Evolutionary conservation across 2,797 vertebrate species (phyloP).

Genomic region (Hybognathus amarus): DNA sequence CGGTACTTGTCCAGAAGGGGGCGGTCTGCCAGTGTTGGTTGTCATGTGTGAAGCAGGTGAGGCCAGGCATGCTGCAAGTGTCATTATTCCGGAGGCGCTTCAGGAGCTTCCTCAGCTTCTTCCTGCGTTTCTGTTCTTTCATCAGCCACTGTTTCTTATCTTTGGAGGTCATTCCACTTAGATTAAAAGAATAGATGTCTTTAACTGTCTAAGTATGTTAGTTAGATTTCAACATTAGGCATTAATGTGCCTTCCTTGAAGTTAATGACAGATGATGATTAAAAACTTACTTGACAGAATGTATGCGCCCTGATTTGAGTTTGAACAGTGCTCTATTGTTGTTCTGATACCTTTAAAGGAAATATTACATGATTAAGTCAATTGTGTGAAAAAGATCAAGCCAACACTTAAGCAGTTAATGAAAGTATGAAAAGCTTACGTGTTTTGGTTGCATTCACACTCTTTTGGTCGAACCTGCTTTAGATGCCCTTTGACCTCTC

Average conservation of each 20-base stretch:
- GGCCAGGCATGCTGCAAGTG: slow-evolving; percentile 98
- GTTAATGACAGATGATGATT: neutral
- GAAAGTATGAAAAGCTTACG: slow-evolving; percentile 74
- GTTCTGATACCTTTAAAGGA: slow-evolving; percentile 77
- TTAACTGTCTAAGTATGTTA: neutral
- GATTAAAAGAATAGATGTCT: neutral
- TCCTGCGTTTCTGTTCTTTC: slow-evolving; percentile 92
- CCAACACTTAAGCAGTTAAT: slow-evolving; percentile 4
- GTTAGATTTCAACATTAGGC: neutral
- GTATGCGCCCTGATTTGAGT: slow-evolving; percentile 77
- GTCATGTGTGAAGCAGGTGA: slow-evolving; percentile 98
- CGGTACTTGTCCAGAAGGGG: slow-evolving; percentile 96
- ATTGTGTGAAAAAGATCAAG: neutral
- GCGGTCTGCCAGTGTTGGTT: slow-evolving; percentile 99
- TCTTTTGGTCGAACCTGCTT: slow-evolving; percentile 91
- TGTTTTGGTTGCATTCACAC: slow-evolving; percentile 89
- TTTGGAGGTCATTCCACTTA: slow-evolving; percentile 61
- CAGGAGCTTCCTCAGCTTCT: slow-evolving; percentile 94
- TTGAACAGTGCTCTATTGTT: slow-evolving; percentile 83
- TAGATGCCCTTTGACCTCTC: slow-evolving; percentile 93
- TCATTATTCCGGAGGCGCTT: slow-evolving; percentile 96
- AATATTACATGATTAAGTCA: neutral
- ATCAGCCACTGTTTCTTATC: slow-evolving; percentile 88
- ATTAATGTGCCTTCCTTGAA: neutral
- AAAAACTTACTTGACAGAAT: slow-evolving; percentile 83